Percentiles rank a stretch among this genome's conserved stretches.
Evolutionary conservation across 2,888 invertebrate genomes (phyloP).

Genomic region (Agonopterix heracliana): DNA sequence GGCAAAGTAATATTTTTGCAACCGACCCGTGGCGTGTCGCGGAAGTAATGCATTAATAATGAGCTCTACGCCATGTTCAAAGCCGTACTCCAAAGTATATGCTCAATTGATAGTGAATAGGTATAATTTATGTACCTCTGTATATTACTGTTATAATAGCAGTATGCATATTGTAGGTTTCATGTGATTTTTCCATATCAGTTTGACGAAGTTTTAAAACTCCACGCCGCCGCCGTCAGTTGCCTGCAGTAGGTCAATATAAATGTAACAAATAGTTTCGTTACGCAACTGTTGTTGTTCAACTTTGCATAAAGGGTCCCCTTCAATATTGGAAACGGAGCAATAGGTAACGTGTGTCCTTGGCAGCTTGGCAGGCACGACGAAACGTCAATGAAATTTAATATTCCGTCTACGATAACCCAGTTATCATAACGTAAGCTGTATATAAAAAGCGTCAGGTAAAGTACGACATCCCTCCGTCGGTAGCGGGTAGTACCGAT

Average conservation of each 20-base stretch:
- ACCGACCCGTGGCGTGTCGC: constrained; percentile 22
- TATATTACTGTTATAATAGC: no score
- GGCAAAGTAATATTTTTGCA: constrained; percentile 19
- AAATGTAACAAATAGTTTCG: constrained; percentile 25
- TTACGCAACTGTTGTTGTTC: constrained; percentile 30
- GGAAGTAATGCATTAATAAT: constrained; percentile 46
- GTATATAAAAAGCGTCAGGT: constrained; percentile 58
- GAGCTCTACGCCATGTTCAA: constrained; percentile 13
- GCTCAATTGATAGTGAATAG: no score
- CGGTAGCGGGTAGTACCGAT: constrained; percentile 49
- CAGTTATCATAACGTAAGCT: constrained; percentile 62
- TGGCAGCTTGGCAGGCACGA: constrained; percentile 59
- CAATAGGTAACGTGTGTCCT: constrained; percentile 57
- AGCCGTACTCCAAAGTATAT: no score
- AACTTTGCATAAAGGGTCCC: constrained; percentile 35
- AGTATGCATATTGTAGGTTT: no score
- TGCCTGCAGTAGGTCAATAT: neutral
- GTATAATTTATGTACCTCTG: no score
- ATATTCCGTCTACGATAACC: constrained; percentile 68
- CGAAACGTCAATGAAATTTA: constrained; percentile 67
- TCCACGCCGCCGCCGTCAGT: neutral
- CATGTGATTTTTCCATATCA: no score
- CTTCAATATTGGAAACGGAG: constrained; percentile 40
- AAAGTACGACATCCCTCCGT: constrained; percentile 52
- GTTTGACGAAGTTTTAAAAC: no score